Evolutionary conservation across 2,797 vertebrate species (phyloP), one percentile per base, ranked within the genome.

Genomic region (Phrynocephalus guinanensis): DNA sequence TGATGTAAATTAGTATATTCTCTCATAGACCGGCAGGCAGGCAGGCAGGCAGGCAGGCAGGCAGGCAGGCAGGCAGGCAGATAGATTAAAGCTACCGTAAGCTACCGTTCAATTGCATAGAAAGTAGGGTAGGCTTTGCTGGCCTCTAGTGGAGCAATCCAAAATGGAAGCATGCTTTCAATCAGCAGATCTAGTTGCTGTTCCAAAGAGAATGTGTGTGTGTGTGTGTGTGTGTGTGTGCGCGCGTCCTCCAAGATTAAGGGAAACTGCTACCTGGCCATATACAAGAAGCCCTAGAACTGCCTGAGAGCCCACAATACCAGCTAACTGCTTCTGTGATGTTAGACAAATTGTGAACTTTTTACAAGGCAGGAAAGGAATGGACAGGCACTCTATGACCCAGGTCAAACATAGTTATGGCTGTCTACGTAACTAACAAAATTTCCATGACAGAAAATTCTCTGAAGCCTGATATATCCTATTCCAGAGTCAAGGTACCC

Each of bases 131-230:
- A 33, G 44, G 76, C 85, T 94, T 88, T 94, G 86, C 92, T 93
- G 95, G 93, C 96, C 95, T 50, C 96, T 96, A 95, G 93, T 94
- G 95, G 93, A 86, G 44, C 13, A 82, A 30, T 26, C 70, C 88
- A 86, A 85, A 85, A 88, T 13, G 63, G 0, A 0, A 5, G 68
- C 52, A 60, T 10, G 16, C 13, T 38, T 87, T 77, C 75, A 8
- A 22, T 60, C 48, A 1, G 6, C 22, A 44, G 3, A 48, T 6
- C 28, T 4, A 50, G 48, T 26, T 0, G 30, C 8, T 83, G 52
- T 48, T 33, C n/a, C 48, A 16, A 83, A 83, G 7, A 18, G 50
- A 33, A 33, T 33, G 2, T 16, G n/a, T 8, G 13, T 15, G 33
- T 78, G n/a, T 44, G 38, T 44, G 38, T 44, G 38, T 44, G 38